Percentiles rank a stretch among this genome's conserved stretches.
These are phyloP conservation scores for Idaea dimidiata DNA, from an alignment of 2,888 invertebrate genomes.

Conservation along the genomic window DNA sequence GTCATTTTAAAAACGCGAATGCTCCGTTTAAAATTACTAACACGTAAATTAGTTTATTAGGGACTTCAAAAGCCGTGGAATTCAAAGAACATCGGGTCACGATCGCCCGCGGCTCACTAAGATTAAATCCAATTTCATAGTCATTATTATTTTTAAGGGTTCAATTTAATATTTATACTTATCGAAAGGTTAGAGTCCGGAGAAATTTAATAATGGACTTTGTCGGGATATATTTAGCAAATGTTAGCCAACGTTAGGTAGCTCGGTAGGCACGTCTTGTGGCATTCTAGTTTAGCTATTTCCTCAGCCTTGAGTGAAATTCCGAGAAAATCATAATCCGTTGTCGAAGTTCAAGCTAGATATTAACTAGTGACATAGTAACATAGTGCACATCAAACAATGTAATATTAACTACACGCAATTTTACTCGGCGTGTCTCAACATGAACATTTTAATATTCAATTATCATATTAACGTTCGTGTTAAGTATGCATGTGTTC, in stretches of 20 bases:
- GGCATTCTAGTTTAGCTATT: not conserved
- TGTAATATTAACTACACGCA: conserved; percentile 13
- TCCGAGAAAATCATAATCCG: not conserved
- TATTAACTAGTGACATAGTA: not conserved
- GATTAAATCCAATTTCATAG: not conserved
- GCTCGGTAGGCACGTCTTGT: not conserved
- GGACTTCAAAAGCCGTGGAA: not conserved
- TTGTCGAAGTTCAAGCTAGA: not conserved
- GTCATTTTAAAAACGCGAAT: conserved; percentile 6
- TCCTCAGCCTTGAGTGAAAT: not conserved
- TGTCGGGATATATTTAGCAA: not conserved
- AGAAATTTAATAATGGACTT: not conserved
- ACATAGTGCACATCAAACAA: not conserved
- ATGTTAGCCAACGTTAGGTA: not conserved
- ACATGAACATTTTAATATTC: conserved; percentile 47
- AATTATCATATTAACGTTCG: conserved; percentile 45
- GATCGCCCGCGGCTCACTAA: not conserved
- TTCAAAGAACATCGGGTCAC: not conserved
- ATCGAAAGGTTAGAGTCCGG: not conserved
- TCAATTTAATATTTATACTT: not conserved
- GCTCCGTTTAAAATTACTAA: conserved; percentile 3
- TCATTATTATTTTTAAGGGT: not conserved
- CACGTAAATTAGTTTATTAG: conserved; percentile 2
- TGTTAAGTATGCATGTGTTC: conserved; percentile 33
- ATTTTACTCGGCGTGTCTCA: conserved; percentile 30